phyloP scores from a whole-genome alignment of 1,140 invertebrate genomes.

The Linepithema humile region DNA sequence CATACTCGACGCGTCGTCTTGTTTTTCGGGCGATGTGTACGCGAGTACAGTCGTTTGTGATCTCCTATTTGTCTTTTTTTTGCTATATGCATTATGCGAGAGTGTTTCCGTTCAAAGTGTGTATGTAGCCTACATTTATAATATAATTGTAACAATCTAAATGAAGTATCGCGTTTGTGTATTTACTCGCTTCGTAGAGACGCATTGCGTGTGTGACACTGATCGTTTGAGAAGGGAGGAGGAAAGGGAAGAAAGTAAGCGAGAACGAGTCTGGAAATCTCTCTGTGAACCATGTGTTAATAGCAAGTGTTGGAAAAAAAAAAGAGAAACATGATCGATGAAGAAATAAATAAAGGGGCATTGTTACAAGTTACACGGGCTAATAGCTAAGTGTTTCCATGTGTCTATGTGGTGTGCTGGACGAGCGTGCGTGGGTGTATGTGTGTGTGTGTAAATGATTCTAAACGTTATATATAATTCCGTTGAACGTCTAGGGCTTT shows the following conservation, averaged over 20 bases:
- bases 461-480: slow-evolving; percentile 70
- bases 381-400: slow-evolving; percentile 73
- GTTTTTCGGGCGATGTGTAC: slow-evolving; percentile 16
- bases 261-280: slow-evolving; percentile 19
- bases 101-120: slow-evolving; percentile 46
- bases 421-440: slow-evolving; percentile 2
- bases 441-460: slow-evolving; percentile 54
- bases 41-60: slow-evolving; percentile 59
- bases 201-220: slow-evolving; percentile 32
- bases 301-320: slow-evolving; percentile 32
- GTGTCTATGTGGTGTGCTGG: slow-evolving; percentile 53
- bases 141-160: slow-evolving; percentile 41
- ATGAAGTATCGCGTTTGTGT: slow-evolving; percentile 43
- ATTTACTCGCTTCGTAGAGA: slow-evolving; percentile 35
- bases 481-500: slow-evolving; percentile 15
- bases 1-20: slow-evolving; percentile 21
- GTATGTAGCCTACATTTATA: slow-evolving; percentile 60
- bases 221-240: slow-evolving; percentile 19
- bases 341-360: slow-evolving; percentile 78
- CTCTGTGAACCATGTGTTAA: slow-evolving; percentile 60
- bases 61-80: slow-evolving; percentile 59
- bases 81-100: slow-evolving; percentile 44
- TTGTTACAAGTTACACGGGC: slow-evolving; percentile 78
- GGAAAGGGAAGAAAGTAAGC: neutral
- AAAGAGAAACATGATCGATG: slow-evolving; percentile 62